Conservation (phyloP, 2,113 vertebrate genomes). For the Sinocyclocheilus anophthalmus region DNA sequence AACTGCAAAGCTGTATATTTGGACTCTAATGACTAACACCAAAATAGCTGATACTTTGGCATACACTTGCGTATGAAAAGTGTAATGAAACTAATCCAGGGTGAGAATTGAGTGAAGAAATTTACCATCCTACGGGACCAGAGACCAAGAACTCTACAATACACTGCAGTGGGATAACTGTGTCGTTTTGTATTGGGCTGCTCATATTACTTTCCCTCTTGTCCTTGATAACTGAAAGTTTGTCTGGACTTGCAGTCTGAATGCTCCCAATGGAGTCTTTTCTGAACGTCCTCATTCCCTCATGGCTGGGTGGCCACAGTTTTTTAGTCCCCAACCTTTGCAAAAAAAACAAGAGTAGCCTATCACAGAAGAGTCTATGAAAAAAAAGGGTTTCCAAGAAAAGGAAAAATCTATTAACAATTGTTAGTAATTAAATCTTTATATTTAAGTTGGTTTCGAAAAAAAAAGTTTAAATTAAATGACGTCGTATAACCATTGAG, state of each 20-base stretch:
- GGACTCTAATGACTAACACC: not conserved
- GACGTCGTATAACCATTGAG: not conserved
- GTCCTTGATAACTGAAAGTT: not conserved
- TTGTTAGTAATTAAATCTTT: not conserved
- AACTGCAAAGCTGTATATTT: not conserved
- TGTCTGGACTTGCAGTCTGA: constrained; percentile 40
- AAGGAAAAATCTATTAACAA: not conserved
- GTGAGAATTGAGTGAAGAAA: not conserved
- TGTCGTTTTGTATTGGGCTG: not conserved
- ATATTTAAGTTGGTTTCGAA: not conserved
- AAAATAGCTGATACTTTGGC: not conserved
- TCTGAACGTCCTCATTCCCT: constrained; percentile 18
- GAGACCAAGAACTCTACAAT: not conserved
- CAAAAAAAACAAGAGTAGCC: constrained; percentile 8
- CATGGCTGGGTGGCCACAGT: constrained; percentile 14
- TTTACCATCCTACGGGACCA: not conserved
- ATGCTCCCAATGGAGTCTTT: constrained; percentile 23
- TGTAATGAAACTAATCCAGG: not conserved
- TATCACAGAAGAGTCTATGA: constrained; percentile 23
- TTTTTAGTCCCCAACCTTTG: constrained; percentile 26
- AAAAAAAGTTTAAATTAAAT: not conserved
- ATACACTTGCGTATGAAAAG: not conserved
- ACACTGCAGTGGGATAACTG: not conserved
- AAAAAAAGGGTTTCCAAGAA: not conserved
- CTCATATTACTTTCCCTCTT: constrained; percentile 7